phyloP scores from a whole-genome alignment of 1,140 invertebrate species.

The Orchesella cincta region DNA sequence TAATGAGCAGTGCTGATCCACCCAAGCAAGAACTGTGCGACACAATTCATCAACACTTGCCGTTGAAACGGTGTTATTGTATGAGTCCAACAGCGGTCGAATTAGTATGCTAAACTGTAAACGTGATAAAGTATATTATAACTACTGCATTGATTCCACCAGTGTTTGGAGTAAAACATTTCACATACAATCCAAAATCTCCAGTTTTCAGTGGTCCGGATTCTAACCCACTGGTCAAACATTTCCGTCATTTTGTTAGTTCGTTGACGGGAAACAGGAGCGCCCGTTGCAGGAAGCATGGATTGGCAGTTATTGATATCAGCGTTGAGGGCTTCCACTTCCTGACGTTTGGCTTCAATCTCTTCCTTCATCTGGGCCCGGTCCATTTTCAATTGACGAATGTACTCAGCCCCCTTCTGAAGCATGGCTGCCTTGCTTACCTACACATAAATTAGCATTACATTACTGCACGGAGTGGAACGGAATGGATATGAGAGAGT shows the following conservation, averaged over 20 bases:
- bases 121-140: conserved; percentile 18
- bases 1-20: conserved; percentile 93
- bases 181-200: conserved; percentile 95
- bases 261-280: conserved; percentile 83
- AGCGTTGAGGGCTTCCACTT: conserved; percentile 87
- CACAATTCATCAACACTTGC: conserved; percentile 88
- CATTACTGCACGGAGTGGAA: no score
- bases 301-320: conserved; percentile 92
- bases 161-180: neutral
- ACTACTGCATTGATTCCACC: neutral
- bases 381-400: conserved; percentile 83
- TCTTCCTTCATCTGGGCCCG: conserved; percentile 84
- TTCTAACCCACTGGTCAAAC: conserved; percentile 88
- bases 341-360: conserved; percentile 78
- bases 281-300: conserved; percentile 91
- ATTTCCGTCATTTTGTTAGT: conserved; percentile 92
- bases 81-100: conserved; percentile 82
- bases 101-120: conserved; percentile 87
- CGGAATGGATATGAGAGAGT: no score
- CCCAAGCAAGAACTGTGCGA: conserved; percentile 86
- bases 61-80: conserved; percentile 86
- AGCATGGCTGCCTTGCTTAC: conserved; percentile 94
- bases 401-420: conserved; percentile 95
- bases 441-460: conserved; percentile 55
- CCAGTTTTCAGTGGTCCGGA: conserved; percentile 86